Base-by-base conservation (phyloP, 2,797 vertebrate genomes). In the Mastacembelus armatus region DNA sequence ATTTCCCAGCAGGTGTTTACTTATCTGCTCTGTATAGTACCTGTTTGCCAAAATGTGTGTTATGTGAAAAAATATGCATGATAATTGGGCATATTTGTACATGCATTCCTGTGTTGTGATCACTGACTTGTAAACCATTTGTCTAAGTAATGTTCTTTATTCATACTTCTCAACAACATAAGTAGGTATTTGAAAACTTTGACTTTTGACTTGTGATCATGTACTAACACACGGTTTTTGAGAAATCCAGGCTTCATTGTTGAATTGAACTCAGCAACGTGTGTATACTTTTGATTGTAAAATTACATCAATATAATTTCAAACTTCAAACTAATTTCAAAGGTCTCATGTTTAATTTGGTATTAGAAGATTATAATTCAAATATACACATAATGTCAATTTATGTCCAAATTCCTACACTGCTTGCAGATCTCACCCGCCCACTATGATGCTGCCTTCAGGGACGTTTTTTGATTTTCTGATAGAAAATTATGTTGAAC, bases 91-190 rank as follows among this genome's bases (percentile, higher is more conserved):
- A 60, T 56, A 65, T 68, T 71, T 73, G 61, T 72, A 86, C 48
- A 56, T 82, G 74, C 88, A 90, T 91, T 91, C 86, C 85, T 88
- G 66, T 80, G 71, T 88, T 74, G 54, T 71, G 72, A 85, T 82
- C 80, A 83, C 69, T 77, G 51, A 74, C 81, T 78, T 86, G 66
- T 83, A 66, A 77, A 82, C 29, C 7, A 33, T 63, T 22, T 74
- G 35, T 81, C 38, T 35, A 47, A 58, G 65, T 67, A 66, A 56
- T 75, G 52, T 58, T 66, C 43, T 66, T 74, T 68, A 55, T 80
- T 76, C 78, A 79, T 61, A 40, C 15, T 29, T 77, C 22, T 74
- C 40, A 58, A 64, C 73, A 68, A 66, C 71, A 77, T 72, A 58
- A 61, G 14, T 40, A 64, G 30, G 11, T 29, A 7, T 66, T 56